Evolutionary conservation across 1,140 invertebrate species (phyloP), one percentile per base, ranked within the genome.

Genomic region (Rhagoletis pomonella): DNA sequence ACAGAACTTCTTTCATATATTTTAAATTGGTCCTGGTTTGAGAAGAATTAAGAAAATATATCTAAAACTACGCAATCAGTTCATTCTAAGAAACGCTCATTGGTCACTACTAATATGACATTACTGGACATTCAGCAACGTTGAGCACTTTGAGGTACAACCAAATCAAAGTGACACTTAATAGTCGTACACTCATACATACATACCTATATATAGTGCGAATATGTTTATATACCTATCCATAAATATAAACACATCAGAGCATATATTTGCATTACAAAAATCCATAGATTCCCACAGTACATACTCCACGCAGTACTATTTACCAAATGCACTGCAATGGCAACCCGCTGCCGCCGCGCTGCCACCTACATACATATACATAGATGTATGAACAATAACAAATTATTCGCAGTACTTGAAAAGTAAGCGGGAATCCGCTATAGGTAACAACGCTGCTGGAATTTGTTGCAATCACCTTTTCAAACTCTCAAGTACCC

Each of bases 321-420:
- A 50, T 29, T 29, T 29, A 29, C 29, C 29, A 17, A 44, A 2
- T 50, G 12, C 12, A 73, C 1, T 50, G 69, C 14, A 42, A 17
- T 73, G 69, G 42, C 69, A 73, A 73, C 67, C 67, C 39, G 67
- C 67, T 12, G 67, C 42, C 64, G 64, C 4, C 14, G 17, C 67
- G 67, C 67, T 69, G 29, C 64, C 10, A 19, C 7, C 67, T 19
- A 67, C 7, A 67, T 5, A 29, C 29, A 29, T 29, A 29, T 29
- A 29, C 29, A 29, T 10, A 77, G 47, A 12, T 2, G 55, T n/a
- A 81, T 19, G n/a, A 81, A 81, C 73, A 81, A 81, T 55, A 81
- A 77, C 69, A 81, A 58, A 81, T 81, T 81, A 81, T 81, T 58
- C 47, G 73, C 73, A 55, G 73, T 81, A 81, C 47, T 58, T 81